Evolutionary conservation across 1,140 invertebrate genomes (phyloP).

Genomic region (Drosophila asahinai): DNA sequence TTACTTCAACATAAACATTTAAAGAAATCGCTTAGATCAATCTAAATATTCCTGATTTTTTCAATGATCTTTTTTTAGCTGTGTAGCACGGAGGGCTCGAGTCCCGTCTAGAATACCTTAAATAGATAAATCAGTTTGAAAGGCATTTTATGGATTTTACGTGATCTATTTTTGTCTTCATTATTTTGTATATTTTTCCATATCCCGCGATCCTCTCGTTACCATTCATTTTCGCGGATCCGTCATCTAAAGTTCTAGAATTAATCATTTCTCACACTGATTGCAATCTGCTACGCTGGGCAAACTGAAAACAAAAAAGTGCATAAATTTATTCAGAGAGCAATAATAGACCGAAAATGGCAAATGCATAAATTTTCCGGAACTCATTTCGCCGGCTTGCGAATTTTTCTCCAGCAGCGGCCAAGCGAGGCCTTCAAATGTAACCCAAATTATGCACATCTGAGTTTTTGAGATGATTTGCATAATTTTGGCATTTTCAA

Average conservation of each 20-base stretch:
- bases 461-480: conserved; percentile 53
- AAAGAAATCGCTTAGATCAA: too few species aligned
- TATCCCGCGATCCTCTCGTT: neutral
- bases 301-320: conserved; percentile 22
- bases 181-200: neutral
- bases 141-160: neutral
- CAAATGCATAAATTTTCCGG: conserved; percentile 63
- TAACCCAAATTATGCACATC: conserved; percentile 65
- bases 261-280: conserved; percentile 69
- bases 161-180: neutral
- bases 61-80: too few species aligned
- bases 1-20: too few species aligned
- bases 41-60: too few species aligned
- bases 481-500: conserved; percentile 80
- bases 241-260: neutral
- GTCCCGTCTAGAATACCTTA: too few species aligned
- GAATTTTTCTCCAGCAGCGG: conserved; percentile 37
- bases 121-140: neutral
- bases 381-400: conserved; percentile 39
- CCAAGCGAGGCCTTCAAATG: conserved; percentile 35
- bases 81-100: too few species aligned
- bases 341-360: conserved; percentile 57
- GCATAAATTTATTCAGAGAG: conserved; percentile 51
- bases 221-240: neutral
- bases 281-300: conserved; percentile 49